Conservation (phyloP, 2,113 vertebrate species). For the Megaceryle torquata region DNA sequence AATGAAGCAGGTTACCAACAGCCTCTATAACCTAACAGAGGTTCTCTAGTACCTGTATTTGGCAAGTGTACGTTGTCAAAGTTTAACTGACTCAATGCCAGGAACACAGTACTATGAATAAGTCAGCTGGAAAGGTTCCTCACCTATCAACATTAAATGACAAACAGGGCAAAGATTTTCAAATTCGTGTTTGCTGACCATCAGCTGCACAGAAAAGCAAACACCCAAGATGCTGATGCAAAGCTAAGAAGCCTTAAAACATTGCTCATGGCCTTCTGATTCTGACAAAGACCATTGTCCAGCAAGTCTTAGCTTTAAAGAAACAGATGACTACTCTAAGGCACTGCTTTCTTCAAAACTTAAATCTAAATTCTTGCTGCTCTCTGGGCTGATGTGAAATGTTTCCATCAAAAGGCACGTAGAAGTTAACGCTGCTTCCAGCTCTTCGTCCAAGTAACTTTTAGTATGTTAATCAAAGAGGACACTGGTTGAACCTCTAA, state of each 20-base stretch:
- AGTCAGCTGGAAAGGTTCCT: not conserved
- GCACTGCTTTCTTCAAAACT: not conserved
- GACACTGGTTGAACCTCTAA: not conserved
- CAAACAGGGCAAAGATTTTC: not conserved
- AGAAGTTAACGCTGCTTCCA: not conserved
- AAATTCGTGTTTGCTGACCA: not conserved
- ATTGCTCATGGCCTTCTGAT: not conserved
- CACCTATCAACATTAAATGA: not conserved
- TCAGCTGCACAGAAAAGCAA: not conserved
- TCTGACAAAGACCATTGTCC: not conserved
- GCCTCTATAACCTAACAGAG: not conserved
- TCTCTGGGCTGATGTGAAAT: not conserved
- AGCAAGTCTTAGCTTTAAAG: not conserved
- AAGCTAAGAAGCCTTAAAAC: not conserved
- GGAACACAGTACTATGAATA: not conserved
- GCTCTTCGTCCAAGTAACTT: not conserved
- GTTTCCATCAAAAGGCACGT: not conserved
- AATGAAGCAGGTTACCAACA: not conserved
- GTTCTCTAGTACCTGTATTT: not conserved
- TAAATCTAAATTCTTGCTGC: not conserved
- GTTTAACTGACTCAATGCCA: not conserved
- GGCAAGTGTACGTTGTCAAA: not conserved
- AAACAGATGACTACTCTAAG: not conserved
- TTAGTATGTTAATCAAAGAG: not conserved
- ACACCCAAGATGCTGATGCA: not conserved